phyloP scores from a whole-genome alignment of 2,797 vertebrate genomes.

The Gastrophryne carolinensis region DNA sequence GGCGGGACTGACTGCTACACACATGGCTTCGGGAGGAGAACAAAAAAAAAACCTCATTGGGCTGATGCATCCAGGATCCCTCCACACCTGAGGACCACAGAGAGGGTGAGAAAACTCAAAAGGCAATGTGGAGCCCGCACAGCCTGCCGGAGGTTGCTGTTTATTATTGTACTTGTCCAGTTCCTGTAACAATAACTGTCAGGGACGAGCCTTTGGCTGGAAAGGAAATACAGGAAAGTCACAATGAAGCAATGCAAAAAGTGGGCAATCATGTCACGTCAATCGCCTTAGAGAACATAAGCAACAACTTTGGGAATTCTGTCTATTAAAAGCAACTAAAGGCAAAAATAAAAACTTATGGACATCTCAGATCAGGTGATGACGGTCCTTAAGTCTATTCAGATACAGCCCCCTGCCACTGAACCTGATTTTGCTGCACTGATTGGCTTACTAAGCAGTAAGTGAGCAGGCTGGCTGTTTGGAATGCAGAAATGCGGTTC shows the following conservation, averaged over 20 bases:
- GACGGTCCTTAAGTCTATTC: too few species aligned
- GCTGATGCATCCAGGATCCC: constrained; percentile 82
- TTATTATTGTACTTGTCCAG: constrained; percentile 71
- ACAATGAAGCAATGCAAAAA: not conserved
- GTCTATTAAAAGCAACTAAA: too few species aligned
- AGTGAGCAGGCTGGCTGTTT: too few species aligned
- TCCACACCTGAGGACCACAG: constrained; percentile 96
- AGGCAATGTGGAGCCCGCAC: constrained; percentile 91
- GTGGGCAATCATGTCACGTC: too few species aligned
- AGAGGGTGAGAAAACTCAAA: constrained; percentile 86
- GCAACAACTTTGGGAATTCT: too few species aligned
- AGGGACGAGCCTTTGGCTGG: constrained; percentile 97
- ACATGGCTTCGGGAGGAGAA: constrained; percentile 82
- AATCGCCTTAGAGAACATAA: too few species aligned
- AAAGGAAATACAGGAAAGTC: constrained; percentile 38
- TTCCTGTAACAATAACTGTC: constrained; percentile 77
- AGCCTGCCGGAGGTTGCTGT: constrained; percentile 73
- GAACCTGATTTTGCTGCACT: too few species aligned
- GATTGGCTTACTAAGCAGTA: too few species aligned
- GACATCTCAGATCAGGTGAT: too few species aligned
- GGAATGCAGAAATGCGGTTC: too few species aligned
- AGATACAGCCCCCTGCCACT: too few species aligned
- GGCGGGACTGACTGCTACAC: constrained; percentile 71
- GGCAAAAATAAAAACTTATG: too few species aligned
- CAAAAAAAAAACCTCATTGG: constrained; percentile 71